phyloP scores from a whole-genome alignment of 2,888 invertebrate species.

The Rhagium mordax region DNA sequence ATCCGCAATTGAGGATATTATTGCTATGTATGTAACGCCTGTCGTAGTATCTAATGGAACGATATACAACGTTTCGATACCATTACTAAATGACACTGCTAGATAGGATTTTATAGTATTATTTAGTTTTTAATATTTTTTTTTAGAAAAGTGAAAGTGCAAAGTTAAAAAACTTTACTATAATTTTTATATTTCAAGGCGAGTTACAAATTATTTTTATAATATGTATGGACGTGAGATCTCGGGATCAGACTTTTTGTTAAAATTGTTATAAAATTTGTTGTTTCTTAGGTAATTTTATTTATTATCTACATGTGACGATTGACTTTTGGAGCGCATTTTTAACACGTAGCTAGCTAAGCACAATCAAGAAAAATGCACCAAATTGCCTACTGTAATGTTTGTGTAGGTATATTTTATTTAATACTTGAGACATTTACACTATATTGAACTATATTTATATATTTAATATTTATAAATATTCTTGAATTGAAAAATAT shows the following conservation, averaged over 20 bases:
- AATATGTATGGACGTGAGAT: not conserved
- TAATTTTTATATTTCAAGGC: not conserved
- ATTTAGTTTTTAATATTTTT: not conserved
- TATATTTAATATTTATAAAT: not conserved
- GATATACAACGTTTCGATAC: not conserved
- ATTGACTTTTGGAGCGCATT: not conserved
- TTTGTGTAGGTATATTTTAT: not conserved
- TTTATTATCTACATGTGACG: not conserved
- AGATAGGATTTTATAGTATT: not conserved
- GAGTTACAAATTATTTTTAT: not conserved
- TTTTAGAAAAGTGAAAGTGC: not conserved
- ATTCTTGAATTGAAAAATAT: not conserved
- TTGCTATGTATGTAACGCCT: slow-evolving; percentile 56
- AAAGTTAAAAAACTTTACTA: not conserved
- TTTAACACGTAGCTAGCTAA: not conserved
- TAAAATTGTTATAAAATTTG: not conserved
- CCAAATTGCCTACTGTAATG: not conserved
- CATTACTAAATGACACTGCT: not conserved
- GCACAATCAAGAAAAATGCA: not conserved
- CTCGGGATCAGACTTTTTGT: not conserved
- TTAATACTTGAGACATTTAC: not conserved
- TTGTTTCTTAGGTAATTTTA: not conserved
- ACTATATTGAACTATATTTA: not conserved
- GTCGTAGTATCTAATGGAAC: not conserved
- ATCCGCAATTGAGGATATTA: slow-evolving; percentile 77